These are phyloP conservation scores for Laticauda laticaudata DNA, from an alignment of 2,113 vertebrate genomes.

Conservation along the genomic window DNA sequence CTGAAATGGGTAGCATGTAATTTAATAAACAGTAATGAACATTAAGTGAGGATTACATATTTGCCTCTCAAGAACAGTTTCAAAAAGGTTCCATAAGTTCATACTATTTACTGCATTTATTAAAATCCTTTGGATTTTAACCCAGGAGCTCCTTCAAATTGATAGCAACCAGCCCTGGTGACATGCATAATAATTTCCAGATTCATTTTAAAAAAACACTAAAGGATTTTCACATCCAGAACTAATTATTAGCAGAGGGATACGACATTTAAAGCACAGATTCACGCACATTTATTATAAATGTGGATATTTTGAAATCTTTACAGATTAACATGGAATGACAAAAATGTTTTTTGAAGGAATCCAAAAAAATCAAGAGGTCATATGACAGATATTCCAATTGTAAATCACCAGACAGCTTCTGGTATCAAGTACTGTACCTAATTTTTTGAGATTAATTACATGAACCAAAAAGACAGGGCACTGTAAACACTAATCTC, in stretches of 20 bases:
- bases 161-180: constrained; percentile 10
- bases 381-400: neutral
- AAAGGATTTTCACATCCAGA: constrained; percentile 27
- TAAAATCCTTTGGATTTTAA: constrained; percentile 60
- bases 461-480: neutral
- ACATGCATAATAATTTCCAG: constrained; percentile 6
- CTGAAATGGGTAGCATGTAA: neutral
- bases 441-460: neutral
- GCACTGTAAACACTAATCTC: neutral
- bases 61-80: constrained; percentile 52
- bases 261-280: neutral
- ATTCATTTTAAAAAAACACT: constrained; percentile 21
- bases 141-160: constrained; percentile 39
- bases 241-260: neutral
- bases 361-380: neutral
- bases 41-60: neutral
- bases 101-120: constrained; percentile 41
- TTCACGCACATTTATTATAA: neutral
- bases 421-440: neutral
- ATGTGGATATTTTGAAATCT: neutral
- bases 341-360: neutral
- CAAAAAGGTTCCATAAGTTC: constrained; percentile 58
- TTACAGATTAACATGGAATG: no score
- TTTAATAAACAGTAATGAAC: neutral
- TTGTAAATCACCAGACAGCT: neutral